Evolutionary conservation across 2,113 vertebrate genomes (phyloP).

Genomic region (Ploceus nigricollis): DNA sequence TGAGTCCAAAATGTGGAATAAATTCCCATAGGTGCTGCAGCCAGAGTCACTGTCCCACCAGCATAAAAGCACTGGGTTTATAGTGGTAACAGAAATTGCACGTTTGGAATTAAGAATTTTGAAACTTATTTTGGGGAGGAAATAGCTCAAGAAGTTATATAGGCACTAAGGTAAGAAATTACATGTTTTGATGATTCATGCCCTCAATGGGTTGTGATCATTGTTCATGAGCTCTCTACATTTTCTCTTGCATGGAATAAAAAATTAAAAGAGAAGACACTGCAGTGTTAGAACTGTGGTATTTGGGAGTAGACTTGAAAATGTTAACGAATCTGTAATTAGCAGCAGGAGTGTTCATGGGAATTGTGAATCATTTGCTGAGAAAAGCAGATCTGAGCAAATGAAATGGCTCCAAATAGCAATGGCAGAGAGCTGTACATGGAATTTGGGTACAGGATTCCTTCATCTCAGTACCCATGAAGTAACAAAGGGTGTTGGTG

Average conservation of each 20-base stretch:
- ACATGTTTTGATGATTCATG: not conserved
- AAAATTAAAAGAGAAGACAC: not conserved
- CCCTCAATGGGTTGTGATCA: not conserved
- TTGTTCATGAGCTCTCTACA: not conserved
- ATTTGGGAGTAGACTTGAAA: slow-evolving; percentile 30
- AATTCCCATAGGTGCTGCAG: not conserved
- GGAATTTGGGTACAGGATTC: not conserved
- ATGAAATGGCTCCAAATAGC: slow-evolving; percentile 26
- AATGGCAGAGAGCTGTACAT: not conserved
- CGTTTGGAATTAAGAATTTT: not conserved
- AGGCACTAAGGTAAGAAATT: not conserved
- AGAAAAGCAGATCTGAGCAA: slow-evolving; percentile 14
- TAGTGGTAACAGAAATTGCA: not conserved
- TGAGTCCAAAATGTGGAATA: not conserved
- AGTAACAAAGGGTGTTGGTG: not conserved
- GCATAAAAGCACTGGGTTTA: not conserved
- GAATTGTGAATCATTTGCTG: slow-evolving; percentile 36
- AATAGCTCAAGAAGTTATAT: not conserved
- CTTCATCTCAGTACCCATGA: not conserved
- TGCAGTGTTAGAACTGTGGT: not conserved
- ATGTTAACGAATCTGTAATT: slow-evolving; percentile 1
- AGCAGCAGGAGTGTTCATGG: slow-evolving; percentile 19
- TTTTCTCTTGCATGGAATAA: not conserved
- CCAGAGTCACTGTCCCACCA: not conserved
- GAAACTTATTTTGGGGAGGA: not conserved